A percentile compares a stretch with the other conserved stretches of the same genome.
Conservation (phyloP, 2,888 invertebrate species). For the Lymantria dispar region DNA sequence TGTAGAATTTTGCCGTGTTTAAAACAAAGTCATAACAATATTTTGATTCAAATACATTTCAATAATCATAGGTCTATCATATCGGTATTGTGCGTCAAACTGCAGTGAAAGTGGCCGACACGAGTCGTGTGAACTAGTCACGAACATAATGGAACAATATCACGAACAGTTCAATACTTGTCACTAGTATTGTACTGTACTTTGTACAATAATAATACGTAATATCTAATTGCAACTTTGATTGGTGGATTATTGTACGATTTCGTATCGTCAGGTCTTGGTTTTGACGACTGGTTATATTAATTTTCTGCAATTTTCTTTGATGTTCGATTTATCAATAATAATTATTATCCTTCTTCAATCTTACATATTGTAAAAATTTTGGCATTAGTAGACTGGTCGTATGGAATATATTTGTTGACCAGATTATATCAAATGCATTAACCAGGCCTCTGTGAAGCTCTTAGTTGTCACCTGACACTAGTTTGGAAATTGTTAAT, state of each 20-base stretch:
- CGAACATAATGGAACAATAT: constrained; percentile 29
- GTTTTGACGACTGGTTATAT: too few species aligned
- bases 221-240: neutral
- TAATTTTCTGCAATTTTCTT: too few species aligned
- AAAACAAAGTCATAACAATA: neutral
- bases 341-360: too few species aligned
- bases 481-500: too few species aligned
- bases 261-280: neutral
- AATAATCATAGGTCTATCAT: neutral
- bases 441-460: too few species aligned
- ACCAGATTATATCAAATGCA: too few species aligned
- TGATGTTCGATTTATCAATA: too few species aligned
- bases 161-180: constrained; percentile 23
- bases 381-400: too few species aligned
- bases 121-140: constrained; percentile 46
- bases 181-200: constrained; percentile 2
- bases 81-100: neutral
- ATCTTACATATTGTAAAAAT: too few species aligned
- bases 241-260: neutral
- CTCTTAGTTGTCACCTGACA: too few species aligned
- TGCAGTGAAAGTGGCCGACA: constrained; percentile 37
- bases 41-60: neutral
- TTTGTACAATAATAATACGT: neutral
- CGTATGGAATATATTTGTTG: too few species aligned
- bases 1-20: neutral